phyloP scores from a whole-genome alignment of 2,888 invertebrate species.

The Schrankia costaestrigalis region DNA sequence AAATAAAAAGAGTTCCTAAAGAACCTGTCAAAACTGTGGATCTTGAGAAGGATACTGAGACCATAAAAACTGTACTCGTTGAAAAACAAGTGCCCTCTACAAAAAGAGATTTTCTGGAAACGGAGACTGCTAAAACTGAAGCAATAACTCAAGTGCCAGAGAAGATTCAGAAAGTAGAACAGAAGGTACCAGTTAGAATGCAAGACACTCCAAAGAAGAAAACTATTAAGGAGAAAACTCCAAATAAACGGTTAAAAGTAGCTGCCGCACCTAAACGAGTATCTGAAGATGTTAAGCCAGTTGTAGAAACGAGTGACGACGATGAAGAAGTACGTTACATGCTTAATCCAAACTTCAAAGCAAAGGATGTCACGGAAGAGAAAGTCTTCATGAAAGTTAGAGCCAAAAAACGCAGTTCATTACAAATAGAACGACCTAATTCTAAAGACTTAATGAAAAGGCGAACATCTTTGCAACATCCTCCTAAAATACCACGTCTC shows the following conservation, averaged over 20 bases:
- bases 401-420: constrained; percentile 62
- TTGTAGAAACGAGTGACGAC: constrained; percentile 57
- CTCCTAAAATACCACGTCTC: constrained; percentile 61
- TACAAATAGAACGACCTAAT: constrained; percentile 66
- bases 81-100: constrained; percentile 19
- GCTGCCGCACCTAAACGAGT: constrained; percentile 22
- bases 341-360: constrained; percentile 65
- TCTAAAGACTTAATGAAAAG: constrained; percentile 62
- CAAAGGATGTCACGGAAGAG: constrained; percentile 42
- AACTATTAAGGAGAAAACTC: constrained; percentile 41
- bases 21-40: constrained; percentile 11
- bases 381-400: constrained; percentile 64
- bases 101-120: constrained; percentile 25
- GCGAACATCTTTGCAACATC: constrained; percentile 64
- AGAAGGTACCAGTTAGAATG: constrained; percentile 28
- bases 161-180: constrained; percentile 37
- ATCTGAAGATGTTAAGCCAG: constrained; percentile 30
- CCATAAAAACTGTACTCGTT: constrained; percentile 15
- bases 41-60: constrained; percentile 9
- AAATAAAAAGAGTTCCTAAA: constrained; percentile 10
- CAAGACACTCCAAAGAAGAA: constrained; percentile 54
- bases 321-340: constrained; percentile 71
- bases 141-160: constrained; percentile 25
- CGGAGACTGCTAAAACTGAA: constrained; percentile 16
- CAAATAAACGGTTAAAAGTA: constrained; percentile 51